phyloP scores from a whole-genome alignment of 1,140 invertebrate species.

The Heliothis subflexa region DNA sequence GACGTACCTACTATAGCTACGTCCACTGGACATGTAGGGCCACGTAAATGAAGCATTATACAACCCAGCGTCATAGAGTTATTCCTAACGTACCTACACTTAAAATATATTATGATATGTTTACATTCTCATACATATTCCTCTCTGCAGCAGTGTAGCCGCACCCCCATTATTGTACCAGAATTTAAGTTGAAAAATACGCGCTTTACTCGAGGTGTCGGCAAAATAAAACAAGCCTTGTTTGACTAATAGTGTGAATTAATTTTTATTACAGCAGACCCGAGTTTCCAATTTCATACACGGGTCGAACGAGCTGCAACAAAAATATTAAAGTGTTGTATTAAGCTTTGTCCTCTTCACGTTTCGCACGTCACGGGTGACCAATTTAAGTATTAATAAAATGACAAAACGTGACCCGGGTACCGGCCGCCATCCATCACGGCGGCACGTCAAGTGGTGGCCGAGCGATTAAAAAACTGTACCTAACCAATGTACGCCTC shows the following conservation, averaged over 20 bases:
- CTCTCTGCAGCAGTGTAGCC: not conserved
- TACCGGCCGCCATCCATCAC: slow-evolving; percentile 79
- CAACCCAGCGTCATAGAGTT: slow-evolving; percentile 22
- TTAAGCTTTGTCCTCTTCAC: slow-evolving; percentile 58
- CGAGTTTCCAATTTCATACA: slow-evolving; percentile 43
- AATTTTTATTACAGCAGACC: slow-evolving; percentile 33
- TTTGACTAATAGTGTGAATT: slow-evolving; percentile 46
- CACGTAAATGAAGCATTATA: slow-evolving; percentile 29
- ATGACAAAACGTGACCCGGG: slow-evolving; percentile 83
- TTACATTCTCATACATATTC: slow-evolving; percentile 24
- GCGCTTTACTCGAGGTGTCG: slow-evolving; percentile 9
- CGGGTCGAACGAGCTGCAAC: slow-evolving; percentile 39
- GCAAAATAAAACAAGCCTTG: slow-evolving; percentile 22
- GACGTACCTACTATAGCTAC: slow-evolving; percentile 53
- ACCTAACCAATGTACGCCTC: slow-evolving; percentile 72
- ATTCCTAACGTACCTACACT: slow-evolving; percentile 28
- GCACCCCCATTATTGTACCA: not conserved
- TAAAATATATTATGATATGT: slow-evolving; percentile 30
- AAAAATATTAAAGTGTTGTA: slow-evolving; percentile 52
- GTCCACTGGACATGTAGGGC: slow-evolving; percentile 38
- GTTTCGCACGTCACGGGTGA: slow-evolving; percentile 78
- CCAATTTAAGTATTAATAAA: slow-evolving; percentile 86
- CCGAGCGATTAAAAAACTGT: slow-evolving; percentile 83
- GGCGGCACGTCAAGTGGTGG: slow-evolving; percentile 78
- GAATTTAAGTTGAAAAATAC: slow-evolving; percentile 26